A percentile compares a stretch with the other conserved stretches of the same genome.
phyloP scores from a whole-genome alignment of 2,888 invertebrate species.

The Mystacides longicornis region DNA sequence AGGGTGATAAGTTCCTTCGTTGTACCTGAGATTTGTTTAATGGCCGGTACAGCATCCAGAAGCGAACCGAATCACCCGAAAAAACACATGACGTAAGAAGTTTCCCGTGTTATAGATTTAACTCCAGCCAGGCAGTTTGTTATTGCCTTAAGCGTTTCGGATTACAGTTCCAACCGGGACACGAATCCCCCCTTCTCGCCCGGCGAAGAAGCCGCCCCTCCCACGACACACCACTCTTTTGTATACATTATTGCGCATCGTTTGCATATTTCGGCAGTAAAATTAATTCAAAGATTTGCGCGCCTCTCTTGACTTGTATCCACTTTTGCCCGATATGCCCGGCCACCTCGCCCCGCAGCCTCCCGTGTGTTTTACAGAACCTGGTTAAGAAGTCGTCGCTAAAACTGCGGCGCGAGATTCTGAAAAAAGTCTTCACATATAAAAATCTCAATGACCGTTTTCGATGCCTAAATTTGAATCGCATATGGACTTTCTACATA shows the following conservation, averaged over 20 bases:
- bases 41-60: no score
- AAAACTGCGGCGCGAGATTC: no score
- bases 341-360: conserved; percentile 4
- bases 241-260: conserved; percentile 50
- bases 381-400: no score
- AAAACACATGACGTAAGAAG: conserved; percentile 5
- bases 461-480: no score
- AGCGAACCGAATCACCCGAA: neutral
- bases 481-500: no score
- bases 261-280: conserved; percentile 53
- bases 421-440: no score
- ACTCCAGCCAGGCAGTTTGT: conserved; percentile 15
- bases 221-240: conserved; percentile 50
- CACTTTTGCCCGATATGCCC: conserved; percentile 15
- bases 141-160: conserved; percentile 22
- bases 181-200: conserved; percentile 9
- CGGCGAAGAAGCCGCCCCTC: conserved; percentile 25
- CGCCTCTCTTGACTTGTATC: conserved; percentile 15
- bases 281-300: conserved; percentile 55
- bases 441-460: no score
- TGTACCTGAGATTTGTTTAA: neutral
- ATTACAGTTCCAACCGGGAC: conserved; percentile 20
- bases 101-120: conserved; percentile 15
- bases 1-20: neutral
- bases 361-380: neutral